phyloP scores from a whole-genome alignment of 1,140 invertebrate genomes.

The Neelides sp. region DNA sequence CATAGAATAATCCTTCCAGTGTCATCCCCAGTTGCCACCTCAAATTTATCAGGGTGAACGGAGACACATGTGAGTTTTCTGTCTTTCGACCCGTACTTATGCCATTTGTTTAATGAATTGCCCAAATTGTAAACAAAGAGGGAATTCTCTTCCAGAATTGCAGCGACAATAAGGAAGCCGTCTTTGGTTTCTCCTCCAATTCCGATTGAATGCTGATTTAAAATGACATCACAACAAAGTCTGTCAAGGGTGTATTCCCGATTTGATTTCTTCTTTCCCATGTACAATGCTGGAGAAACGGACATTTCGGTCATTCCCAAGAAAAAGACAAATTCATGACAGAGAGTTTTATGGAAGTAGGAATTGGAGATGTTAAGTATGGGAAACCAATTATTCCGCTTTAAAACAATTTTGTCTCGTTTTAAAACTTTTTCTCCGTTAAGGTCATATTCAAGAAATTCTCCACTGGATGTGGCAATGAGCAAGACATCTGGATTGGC shows the following conservation, averaged over 20 bases:
- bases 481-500: too few relatives aligned
- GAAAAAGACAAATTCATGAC: constrained; percentile 9
- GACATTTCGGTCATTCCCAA: constrained; percentile 11
- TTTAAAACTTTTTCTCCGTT: not conserved
- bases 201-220: constrained; percentile 24
- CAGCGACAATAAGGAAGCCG: constrained; percentile 35
- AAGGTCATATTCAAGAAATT: too few relatives aligned
- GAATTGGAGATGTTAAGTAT: not conserved
- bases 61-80: constrained; percentile 52
- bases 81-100: constrained; percentile 23
- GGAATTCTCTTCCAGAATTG: constrained; percentile 33
- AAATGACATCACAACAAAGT: constrained; percentile 10
- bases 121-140: constrained; percentile 36
- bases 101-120: constrained; percentile 24
- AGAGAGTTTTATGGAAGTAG: not conserved
- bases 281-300: constrained; percentile 14
- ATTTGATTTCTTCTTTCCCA: not conserved
- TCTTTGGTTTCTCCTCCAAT: constrained; percentile 21
- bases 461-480: too few relatives aligned
- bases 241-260: constrained; percentile 13
- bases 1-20: constrained; percentile 54
- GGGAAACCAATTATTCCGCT: not conserved
- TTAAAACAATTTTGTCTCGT: not conserved
- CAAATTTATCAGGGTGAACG: constrained; percentile 52
- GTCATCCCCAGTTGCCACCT: constrained; percentile 55